Evolutionary conservation across 2,113 vertebrate genomes (phyloP), one percentile per base, ranked within the genome.

Genomic region (Fukomys damarensis): DNA sequence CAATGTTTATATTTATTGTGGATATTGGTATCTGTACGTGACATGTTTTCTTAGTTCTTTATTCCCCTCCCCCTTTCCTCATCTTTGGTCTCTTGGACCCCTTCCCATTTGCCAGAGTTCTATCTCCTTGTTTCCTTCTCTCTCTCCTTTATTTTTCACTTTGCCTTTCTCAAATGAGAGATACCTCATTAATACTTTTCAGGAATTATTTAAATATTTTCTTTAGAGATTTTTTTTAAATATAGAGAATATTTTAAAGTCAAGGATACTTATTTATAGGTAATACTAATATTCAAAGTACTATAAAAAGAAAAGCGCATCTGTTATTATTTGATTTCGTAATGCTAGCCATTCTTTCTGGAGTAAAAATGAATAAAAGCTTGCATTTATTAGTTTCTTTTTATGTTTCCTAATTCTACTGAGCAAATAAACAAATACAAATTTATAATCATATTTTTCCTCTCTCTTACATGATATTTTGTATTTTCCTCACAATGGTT

Each of bases 351-450:
- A 49, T 77, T 77, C 43, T 77, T 77, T 49, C 28, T 77, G 74
- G n/a, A n/a, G n/a, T n/a, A n/a, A n/a, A n/a, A n/a, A n/a, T n/a
- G n/a, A n/a, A n/a, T n/a, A n/a, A n/a, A n/a, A n/a, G n/a, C n/a
- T n/a, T n/a, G 26, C 72, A 86, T 91, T 92, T 30, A 56, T 63
- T 89, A 58, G n/a, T 88, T 93, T 90, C 59, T 82, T 92, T 84
- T 91, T 65, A 56, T 24, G 24, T 91, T 66, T 91, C 32, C 72
- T 83, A 92, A 91, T 91, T 96, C 32, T 11, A 83, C 30, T 72
- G 46, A 97, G 54, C 26, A 96, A 97, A 68, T 91, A 96, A 92
- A 9, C 72, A 96, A 93, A 92, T 65, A 61, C 24, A 95, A 28
- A 93, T 87, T 83, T 88, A 63, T 74, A 91, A 92, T 80, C 30